phyloP scores from a whole-genome alignment of 2,113 vertebrate species.

The Nesogale talazaci region DNA sequence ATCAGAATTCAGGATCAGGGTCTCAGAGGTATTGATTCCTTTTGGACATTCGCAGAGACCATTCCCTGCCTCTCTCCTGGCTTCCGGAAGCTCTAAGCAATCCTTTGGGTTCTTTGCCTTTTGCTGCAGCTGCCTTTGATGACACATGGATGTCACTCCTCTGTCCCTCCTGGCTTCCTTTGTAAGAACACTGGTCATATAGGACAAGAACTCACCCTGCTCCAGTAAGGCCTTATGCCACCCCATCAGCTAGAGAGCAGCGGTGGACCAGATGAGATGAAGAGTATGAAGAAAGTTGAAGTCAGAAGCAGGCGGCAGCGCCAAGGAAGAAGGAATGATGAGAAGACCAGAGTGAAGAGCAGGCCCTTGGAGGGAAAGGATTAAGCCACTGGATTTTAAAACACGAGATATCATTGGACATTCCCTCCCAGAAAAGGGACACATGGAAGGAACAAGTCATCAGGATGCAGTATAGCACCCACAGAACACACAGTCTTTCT shows the following conservation, averaged over 20 bases:
- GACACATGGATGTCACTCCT: background rate
- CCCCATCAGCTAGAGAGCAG: background rate
- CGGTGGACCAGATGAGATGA: background rate
- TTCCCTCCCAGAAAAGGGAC: no score
- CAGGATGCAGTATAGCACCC: no score
- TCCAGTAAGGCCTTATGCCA: background rate
- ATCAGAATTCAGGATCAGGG: background rate
- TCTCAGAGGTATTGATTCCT: background rate
- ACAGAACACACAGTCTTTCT: no score
- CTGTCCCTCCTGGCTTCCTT: background rate
- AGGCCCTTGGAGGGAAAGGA: background rate
- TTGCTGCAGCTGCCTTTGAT: background rate
- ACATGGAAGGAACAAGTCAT: no score
- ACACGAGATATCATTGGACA: background rate
- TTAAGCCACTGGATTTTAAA: background rate
- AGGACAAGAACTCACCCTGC: background rate
- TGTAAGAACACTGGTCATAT: background rate
- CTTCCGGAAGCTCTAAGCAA: background rate
- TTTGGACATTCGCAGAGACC: background rate
- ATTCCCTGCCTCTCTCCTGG: background rate
- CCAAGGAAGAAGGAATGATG: background rate
- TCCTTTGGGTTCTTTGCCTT: background rate
- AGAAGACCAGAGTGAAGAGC: background rate
- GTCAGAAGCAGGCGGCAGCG: accelerated
- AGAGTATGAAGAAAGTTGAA: background rate